Evolutionary conservation across 1,140 invertebrate genomes (phyloP).

Genomic region (Andrena cerasifolii): DNA sequence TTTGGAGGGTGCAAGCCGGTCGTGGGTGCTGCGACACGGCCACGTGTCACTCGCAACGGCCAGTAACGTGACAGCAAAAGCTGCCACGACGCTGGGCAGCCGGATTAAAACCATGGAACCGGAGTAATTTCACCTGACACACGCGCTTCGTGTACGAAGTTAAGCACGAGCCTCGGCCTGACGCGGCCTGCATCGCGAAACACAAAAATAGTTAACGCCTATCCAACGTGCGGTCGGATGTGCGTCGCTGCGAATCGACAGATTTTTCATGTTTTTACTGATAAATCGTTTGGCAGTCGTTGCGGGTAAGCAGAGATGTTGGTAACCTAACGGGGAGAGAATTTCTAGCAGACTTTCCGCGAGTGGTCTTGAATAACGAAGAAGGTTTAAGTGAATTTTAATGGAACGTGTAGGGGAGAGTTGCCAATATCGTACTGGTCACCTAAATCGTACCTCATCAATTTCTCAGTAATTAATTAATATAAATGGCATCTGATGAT

Average conservation of each 20-base stretch:
- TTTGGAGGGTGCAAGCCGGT: background rate
- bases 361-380: background rate
- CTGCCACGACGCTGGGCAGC: background rate
- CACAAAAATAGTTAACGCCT: constrained; percentile 41
- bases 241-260: constrained; percentile 3
- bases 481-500: too few relatives aligned
- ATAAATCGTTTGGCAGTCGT: constrained; percentile 24
- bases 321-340: background rate
- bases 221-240: constrained; percentile 23
- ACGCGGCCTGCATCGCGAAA: background rate
- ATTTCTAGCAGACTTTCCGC: background rate
- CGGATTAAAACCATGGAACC: constrained; percentile 41
- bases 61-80: constrained; percentile 37
- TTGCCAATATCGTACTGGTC: too few relatives aligned
- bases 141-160: constrained; percentile 24
- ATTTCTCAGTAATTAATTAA: too few relatives aligned
- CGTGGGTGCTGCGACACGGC: background rate
- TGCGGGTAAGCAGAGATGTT: background rate
- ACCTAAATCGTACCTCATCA: too few relatives aligned
- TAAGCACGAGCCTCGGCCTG: background rate
- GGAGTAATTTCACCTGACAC: constrained; percentile 45
- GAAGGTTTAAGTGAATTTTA: background rate
- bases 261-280: constrained; percentile 32
- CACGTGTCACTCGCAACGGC: constrained; percentile 22
- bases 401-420: too few relatives aligned